phyloP scores from a whole-genome alignment of 2,113 vertebrate genomes.

The Microcebus jonahi region DNA sequence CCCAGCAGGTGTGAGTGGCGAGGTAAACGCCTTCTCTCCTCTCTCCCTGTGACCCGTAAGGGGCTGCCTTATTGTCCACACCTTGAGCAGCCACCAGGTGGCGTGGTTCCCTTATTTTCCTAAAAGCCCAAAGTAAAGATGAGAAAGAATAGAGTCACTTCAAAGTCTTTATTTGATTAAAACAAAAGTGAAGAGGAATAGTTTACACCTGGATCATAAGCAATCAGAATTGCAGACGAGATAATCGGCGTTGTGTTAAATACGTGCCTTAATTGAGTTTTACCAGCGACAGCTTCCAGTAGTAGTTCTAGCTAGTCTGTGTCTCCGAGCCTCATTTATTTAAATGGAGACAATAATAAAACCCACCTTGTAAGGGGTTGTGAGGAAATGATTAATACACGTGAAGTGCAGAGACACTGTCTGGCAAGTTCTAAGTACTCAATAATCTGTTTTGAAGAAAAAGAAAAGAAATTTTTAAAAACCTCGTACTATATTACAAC shows the following conservation, averaged over 20 bases:
- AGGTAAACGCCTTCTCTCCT: not conserved
- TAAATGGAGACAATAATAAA: not conserved
- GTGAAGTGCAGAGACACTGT: not conserved
- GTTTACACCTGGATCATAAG: not conserved
- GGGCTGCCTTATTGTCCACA: not conserved
- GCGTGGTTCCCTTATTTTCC: slow-evolving; percentile 55
- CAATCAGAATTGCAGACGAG: not conserved
- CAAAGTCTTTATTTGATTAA: not conserved
- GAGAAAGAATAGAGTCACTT: not conserved
- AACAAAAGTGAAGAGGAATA: not conserved
- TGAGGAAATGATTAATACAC: not conserved
- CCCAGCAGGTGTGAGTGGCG: not conserved
- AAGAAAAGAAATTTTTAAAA: not conserved
- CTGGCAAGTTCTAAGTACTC: not conserved
- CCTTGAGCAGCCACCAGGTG: slow-evolving; percentile 63
- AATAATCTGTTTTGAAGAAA: not conserved
- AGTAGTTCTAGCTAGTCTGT: too few species aligned
- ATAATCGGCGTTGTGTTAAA: not conserved
- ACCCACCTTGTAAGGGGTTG: not conserved
- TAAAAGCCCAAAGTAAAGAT: not conserved
- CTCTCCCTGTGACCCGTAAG: not conserved
- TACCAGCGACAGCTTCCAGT: not conserved
- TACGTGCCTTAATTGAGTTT: not conserved
- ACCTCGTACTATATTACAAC: not conserved
- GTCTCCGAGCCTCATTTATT: not conserved